These are phyloP conservation scores for Drosophila pandora DNA, from an alignment of 1,140 invertebrate species.

Conservation along the genomic window DNA sequence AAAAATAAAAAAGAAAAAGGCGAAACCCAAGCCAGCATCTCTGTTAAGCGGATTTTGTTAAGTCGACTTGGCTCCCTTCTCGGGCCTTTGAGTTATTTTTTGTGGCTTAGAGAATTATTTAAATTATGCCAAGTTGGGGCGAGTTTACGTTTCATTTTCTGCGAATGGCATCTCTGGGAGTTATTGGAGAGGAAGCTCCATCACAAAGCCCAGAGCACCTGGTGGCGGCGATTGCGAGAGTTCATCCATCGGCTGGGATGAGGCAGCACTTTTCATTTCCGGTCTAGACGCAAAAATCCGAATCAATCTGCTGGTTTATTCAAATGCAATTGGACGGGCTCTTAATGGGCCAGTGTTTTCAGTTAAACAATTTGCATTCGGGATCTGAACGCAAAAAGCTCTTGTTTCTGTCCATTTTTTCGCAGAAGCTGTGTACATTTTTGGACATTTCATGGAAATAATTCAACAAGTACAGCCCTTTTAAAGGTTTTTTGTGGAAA, in stretches of 20 bases:
- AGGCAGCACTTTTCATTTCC: constrained; percentile 33
- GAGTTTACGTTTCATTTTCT: constrained; percentile 31
- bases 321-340: constrained; percentile 30
- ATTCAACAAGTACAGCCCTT: neutral
- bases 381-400: too few species aligned
- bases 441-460: too few species aligned
- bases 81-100: constrained; percentile 1
- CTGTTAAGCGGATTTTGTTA: constrained; percentile 38
- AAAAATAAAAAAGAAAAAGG: neutral
- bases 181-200: neutral
- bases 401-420: too few species aligned
- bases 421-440: too few species aligned
- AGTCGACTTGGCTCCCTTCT: constrained; percentile 7
- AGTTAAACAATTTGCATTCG: too few species aligned
- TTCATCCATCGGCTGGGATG: constrained; percentile 1
- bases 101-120: constrained; percentile 26
- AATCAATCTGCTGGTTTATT: constrained; percentile 19
- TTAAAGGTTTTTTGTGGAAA: neutral
- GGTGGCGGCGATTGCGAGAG: constrained; percentile 1
- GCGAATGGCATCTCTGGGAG: constrained; percentile 2
- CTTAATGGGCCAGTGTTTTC: constrained; percentile 7
- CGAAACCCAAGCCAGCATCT: constrained; percentile 25
- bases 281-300: constrained; percentile 42
- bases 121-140: constrained; percentile 38
- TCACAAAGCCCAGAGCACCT: constrained; percentile 10